Conservation (phyloP, 2,113 vertebrate genomes). For the Ctenodactylus gundi region DNA sequence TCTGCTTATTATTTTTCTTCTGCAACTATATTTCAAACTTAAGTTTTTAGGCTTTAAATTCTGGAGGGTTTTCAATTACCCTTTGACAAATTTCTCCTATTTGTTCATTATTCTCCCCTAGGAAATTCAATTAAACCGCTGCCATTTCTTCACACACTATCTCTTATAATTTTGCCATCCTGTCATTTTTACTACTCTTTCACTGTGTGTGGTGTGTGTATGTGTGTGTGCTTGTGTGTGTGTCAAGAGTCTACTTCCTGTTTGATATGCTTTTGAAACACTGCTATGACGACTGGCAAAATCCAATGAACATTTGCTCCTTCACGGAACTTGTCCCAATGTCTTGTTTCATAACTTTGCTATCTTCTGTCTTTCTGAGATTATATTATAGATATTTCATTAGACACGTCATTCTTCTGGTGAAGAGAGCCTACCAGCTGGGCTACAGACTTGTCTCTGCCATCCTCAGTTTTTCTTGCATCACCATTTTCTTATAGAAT, state of each 20-base stretch:
- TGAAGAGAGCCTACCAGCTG: not conserved
- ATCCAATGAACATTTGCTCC: not conserved
- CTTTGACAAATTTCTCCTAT: constrained; percentile 1
- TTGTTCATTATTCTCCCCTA: not conserved
- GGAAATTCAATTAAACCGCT: constrained; percentile 2
- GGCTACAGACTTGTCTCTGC: not conserved
- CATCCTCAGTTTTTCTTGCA: not conserved
- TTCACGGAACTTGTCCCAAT: not conserved
- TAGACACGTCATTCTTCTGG: not conserved
- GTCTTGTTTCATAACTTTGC: not conserved
- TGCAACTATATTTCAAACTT: not conserved
- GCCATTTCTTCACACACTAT: not conserved
- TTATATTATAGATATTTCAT: not conserved
- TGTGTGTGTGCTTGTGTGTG: too few relatives aligned
- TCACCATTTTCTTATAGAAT: not conserved
- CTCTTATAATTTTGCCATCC: not conserved
- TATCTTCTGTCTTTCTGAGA: not conserved
- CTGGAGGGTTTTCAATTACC: constrained; percentile 3
- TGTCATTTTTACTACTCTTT: constrained; percentile 12
- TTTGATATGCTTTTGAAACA: constrained; percentile 25
- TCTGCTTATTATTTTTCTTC: not conserved
- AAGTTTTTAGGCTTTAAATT: not conserved
- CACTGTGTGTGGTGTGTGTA: too few relatives aligned
- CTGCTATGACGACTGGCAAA: not conserved
- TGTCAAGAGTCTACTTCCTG: not conserved